These are phyloP conservation scores for Tautogolabrus adspersus DNA, from an alignment of 2,113 vertebrate genomes.

Conservation along the genomic window DNA sequence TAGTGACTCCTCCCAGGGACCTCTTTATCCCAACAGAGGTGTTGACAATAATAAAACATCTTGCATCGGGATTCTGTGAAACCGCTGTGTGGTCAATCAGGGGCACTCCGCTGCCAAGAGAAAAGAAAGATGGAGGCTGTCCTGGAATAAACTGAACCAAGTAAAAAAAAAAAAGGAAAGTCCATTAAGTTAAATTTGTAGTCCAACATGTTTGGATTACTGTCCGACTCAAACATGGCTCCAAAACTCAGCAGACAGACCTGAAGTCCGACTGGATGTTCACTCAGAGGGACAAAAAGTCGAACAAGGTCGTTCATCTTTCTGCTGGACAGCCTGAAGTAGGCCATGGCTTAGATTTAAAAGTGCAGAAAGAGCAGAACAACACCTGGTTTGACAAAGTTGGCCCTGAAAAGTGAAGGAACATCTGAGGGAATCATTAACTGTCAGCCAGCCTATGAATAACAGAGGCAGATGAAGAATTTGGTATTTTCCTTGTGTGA, in stretches of 20 bases:
- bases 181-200: slow-evolving; percentile 46
- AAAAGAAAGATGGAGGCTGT: slow-evolving; percentile 11
- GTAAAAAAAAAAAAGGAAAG: slow-evolving; percentile 28
- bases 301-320: slow-evolving; percentile 41
- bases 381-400: slow-evolving; percentile 55
- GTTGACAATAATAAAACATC: slow-evolving; percentile 45
- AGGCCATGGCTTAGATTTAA: neutral
- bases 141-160: slow-evolving; percentile 24
- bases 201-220: slow-evolving; percentile 41
- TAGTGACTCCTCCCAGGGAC: slow-evolving; percentile 28
- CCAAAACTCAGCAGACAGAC: neutral
- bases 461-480: slow-evolving; percentile 49
- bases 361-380: slow-evolving; percentile 17
- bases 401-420: slow-evolving; percentile 14
- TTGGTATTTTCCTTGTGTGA: slow-evolving; percentile 27
- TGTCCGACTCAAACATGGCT: slow-evolving; percentile 34
- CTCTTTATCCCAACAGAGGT: slow-evolving; percentile 28
- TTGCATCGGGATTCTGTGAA: slow-evolving; percentile 10
- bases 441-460: slow-evolving; percentile 56
- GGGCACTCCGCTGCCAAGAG: neutral
- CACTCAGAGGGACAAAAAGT: slow-evolving; percentile 33
- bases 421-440: slow-evolving; percentile 66
- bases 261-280: slow-evolving; percentile 26
- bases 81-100: slow-evolving; percentile 37
- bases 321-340: slow-evolving; percentile 8